phyloP scores from a whole-genome alignment of 2,888 invertebrate genomes.

The Agriopis leucophaearia region DNA sequence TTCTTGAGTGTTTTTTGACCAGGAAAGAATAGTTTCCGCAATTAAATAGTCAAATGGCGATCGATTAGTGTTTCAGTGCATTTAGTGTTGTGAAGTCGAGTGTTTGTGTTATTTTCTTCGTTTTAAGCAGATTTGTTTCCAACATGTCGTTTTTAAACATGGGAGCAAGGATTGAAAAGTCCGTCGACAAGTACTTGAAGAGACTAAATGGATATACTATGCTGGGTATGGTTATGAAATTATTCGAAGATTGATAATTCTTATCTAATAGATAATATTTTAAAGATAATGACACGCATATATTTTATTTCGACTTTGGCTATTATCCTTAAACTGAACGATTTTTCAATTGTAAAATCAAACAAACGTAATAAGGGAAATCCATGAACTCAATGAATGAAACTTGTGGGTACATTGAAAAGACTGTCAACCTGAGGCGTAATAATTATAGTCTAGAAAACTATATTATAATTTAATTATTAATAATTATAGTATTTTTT shows the following conservation, averaged over 20 bases:
- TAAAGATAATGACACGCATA: background rate
- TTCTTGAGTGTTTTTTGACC: slow-evolving; percentile 24
- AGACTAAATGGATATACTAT: slow-evolving; percentile 71
- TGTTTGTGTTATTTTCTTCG: slow-evolving; percentile 20
- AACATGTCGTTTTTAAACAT: slow-evolving; percentile 55
- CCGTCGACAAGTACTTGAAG: slow-evolving; percentile 64
- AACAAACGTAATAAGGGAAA: no score
- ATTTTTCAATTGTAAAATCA: no score
- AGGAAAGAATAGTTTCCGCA: slow-evolving; percentile 29
- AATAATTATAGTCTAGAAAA: no score
- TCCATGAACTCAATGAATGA: no score
- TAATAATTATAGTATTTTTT: no score
- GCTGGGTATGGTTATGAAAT: slow-evolving; percentile 61
- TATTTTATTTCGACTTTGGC: background rate
- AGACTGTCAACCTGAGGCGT: no score
- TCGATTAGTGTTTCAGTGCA: slow-evolving; percentile 18
- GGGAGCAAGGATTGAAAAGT: slow-evolving; percentile 59
- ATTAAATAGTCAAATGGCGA: slow-evolving; percentile 6
- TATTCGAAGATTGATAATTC: background rate
- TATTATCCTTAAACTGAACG: no score
- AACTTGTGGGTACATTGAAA: no score
- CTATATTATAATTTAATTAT: no score
- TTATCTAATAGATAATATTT: slow-evolving; percentile 7
- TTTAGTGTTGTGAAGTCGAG: slow-evolving; percentile 18
- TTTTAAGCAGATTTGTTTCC: background rate